Base-by-base conservation (phyloP, 2,113 vertebrate genomes). In the Heteronetta atricapilla region DNA sequence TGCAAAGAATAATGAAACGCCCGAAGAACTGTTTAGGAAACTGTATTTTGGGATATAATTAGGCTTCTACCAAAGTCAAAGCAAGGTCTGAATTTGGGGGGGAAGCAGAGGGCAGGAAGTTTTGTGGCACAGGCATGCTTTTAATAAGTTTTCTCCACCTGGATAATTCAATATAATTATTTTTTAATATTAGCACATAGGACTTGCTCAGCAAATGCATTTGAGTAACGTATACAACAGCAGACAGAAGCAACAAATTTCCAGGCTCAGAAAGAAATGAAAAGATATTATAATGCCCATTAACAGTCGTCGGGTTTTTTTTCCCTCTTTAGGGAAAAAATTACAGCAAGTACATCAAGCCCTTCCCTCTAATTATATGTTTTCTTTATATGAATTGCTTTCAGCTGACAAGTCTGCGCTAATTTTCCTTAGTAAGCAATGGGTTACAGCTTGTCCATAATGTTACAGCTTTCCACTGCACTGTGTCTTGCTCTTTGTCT, bases 401-500 rank as follows among this genome's bases (percentile, higher is more conserved):
- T 83, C 74, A 67, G 82, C 82, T 87, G 82, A 88, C 74, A 93
- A 76, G 18, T 11, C 63, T 5, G 5, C 62, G 13, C 56, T 76
- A 22, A 60, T 83, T 95, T 86, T 92, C 82, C 82, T 38, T 22
- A 89, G 90, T 28, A 85, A 97, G 90, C 88, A 88, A 80, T 3
- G 53, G 83, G 95, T 94, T 94, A 95, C 40, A 1, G 69, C 81
- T 93, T 62, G 77, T 75, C 90, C 58, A 4, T 77, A 46, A 16
- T 7, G 31, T 22, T 46, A 10, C 6, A 20, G 81, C 82, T 55
- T 67, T 46, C 73, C 34, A 16, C 55, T n/a, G 81, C 58, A 14
- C 44, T 50, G 44, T 34, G 50, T 13, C 77, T 73, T 19, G 76
- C 72, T 94, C 76, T 94, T 92, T 88, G 88, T 96, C 83, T 81